Conservation (phyloP, 2,797 vertebrate genomes). For the Streptopelia turtur region DNA sequence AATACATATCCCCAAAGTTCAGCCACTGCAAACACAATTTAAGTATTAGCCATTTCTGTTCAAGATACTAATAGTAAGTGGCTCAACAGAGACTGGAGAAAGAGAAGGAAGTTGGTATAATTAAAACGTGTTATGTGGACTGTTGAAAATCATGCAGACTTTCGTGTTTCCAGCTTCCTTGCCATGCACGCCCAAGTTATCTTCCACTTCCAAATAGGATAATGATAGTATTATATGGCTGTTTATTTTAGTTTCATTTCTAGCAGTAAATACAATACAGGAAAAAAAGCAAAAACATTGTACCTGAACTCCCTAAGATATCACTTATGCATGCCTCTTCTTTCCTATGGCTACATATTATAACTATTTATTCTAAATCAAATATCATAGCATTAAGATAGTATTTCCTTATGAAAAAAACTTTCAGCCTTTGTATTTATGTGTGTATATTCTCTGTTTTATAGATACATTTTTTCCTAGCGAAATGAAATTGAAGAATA, state of each 20-base stretch:
- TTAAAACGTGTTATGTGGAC: neutral
- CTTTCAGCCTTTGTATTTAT: neutral
- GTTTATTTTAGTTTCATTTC: neutral
- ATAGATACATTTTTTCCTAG: fast-evolving
- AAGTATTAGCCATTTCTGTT: neutral
- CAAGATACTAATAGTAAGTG: neutral
- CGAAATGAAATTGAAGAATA: neutral
- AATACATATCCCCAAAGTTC: neutral
- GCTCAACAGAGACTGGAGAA: neutral
- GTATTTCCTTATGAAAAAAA: neutral
- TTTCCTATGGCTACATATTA: neutral
- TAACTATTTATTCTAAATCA: neutral
- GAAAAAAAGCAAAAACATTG: neutral
- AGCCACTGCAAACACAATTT: neutral
- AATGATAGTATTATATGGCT: neutral
- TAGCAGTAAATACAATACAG: neutral
- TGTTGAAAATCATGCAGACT: neutral
- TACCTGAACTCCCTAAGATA: neutral
- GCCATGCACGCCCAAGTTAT: neutral
- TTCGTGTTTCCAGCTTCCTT: neutral
- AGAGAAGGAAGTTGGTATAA: neutral
- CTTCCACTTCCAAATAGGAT: neutral
- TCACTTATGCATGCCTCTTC: neutral
- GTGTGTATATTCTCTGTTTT: neutral
- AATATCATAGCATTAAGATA: neutral